Percentiles rank a stretch among this genome's conserved stretches.
These are phyloP conservation scores for Malurus cyaneus DNA, from an alignment of 2,113 vertebrate genomes.

Conservation along the genomic window DNA sequence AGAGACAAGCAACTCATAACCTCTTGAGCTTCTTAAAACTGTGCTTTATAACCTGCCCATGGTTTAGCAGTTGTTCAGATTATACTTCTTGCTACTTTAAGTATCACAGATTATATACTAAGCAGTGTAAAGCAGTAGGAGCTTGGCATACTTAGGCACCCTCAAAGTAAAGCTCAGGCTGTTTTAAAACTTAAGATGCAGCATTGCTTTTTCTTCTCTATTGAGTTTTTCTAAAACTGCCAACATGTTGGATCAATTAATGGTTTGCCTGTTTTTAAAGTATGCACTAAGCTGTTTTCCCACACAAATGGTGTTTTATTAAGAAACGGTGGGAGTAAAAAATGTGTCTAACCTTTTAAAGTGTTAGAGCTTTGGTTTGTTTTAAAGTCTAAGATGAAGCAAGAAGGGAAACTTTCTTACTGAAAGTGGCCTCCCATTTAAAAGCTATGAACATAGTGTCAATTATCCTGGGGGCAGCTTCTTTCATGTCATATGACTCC, in stretches of 20 bases:
- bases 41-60: background rate
- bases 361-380: slow-evolving; percentile 35
- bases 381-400: background rate
- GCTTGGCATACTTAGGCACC: background rate
- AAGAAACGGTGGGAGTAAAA: slow-evolving; percentile 40
- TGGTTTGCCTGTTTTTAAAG: slow-evolving; percentile 45
- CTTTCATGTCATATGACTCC: background rate
- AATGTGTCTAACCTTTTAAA: slow-evolving; percentile 31
- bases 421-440: background rate
- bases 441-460: background rate
- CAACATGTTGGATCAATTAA: slow-evolving; percentile 63
- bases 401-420: slow-evolving; percentile 11
- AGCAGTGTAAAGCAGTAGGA: background rate
- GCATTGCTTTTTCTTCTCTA: slow-evolving; percentile 4
- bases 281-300: slow-evolving; percentile 51
- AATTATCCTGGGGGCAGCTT: background rate
- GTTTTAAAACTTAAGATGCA: background rate
- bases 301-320: slow-evolving; percentile 48
- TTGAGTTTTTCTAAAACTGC: slow-evolving; percentile 12
- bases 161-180: background rate
- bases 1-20: background rate
- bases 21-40: background rate
- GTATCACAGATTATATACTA: background rate
- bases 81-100: background rate
- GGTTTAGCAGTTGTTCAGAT: slow-evolving; percentile 8